Conservation (phyloP, 2,797 vertebrate species). For the Emydoidea blandingii region DNA sequence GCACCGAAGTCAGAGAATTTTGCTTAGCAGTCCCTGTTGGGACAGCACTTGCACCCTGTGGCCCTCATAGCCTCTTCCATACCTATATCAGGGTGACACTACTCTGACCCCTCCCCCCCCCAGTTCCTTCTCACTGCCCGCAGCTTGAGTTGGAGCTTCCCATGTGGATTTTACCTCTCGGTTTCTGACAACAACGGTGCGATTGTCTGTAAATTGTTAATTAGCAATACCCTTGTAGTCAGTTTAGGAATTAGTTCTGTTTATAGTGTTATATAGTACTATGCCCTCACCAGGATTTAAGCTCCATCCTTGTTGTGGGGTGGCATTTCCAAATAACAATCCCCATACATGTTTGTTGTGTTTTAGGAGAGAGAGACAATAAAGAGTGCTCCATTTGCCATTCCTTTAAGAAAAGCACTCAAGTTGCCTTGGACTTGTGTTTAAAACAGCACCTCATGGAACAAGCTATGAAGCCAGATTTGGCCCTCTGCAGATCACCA, state of each 20-base stretch:
- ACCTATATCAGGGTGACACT: not conserved
- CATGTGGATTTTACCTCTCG: not conserved
- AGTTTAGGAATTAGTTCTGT: not conserved
- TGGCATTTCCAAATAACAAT: not conserved
- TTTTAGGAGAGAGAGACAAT: not conserved
- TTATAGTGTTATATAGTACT: not conserved
- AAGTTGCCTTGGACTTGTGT: too few species aligned
- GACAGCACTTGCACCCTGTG: not conserved
- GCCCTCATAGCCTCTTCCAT: not conserved
- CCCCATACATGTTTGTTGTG: not conserved
- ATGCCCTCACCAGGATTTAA: not conserved
- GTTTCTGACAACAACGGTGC: not conserved
- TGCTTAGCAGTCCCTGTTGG: too few species aligned
- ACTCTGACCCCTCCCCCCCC: rapidly evolving
- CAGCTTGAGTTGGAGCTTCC: not conserved
- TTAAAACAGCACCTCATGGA: too few species aligned
- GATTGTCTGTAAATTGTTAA: too few species aligned
- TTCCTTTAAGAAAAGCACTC: not conserved
- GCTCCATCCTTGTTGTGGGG: not conserved
- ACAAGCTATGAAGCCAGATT: too few species aligned
- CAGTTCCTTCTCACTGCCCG: not conserved
- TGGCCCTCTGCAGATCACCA: too few species aligned
- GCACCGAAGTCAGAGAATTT: too few species aligned
- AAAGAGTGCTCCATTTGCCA: not conserved
- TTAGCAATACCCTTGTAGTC: not conserved